Base-by-base conservation (phyloP, 2,113 vertebrate species). In the Pseudorhombus dupliciocellatus region DNA sequence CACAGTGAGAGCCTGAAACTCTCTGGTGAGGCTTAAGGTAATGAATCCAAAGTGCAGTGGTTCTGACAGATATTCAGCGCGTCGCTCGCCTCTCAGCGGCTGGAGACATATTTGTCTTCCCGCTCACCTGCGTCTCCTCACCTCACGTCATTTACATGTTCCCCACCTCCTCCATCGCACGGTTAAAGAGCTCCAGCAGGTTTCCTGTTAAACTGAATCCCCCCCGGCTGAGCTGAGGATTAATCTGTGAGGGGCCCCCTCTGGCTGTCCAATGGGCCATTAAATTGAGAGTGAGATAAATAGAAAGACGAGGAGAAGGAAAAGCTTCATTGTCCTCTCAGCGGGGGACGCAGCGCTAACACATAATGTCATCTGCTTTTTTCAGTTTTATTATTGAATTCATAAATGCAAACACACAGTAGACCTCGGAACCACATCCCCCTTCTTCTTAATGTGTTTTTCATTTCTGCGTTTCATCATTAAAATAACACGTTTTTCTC, bases 241-340 rank as follows among this genome's bases (percentile, higher is more conserved):
- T 73, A 52, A 73, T 73, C 57, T 50, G 55, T 20, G 3, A 30
- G 68, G 25, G 48, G 42, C 63, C 66, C 60, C 58, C 74, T 75
- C 72, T 55, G 7, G 71, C 53, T 7, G 75, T 68, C 77, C 83
- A 81, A 84, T 87, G 81, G 79, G 31, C 83, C 66, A 57, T 72
- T 85, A 87, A 88, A 89, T 85, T 71, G 72, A 66, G 57, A 77
- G 68, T 46, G 73, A 81, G 73, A 81, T 76, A 48, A 68, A 77
- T 68, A 30, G 58, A 50, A 44, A 68, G 42, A 61, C 31, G 70
- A 3, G 1, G 48, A 54, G 56, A 21, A 52, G 66, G 60, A 59
- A 34, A 55, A 31, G 77, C 65, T 62, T 61, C 74, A 81, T 84
- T 81, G 70, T 79, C 64, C 63, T 66, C 64, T 40, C 79, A 60